phyloP scores from a whole-genome alignment of 2,797 vertebrate species.

The Distichodus sexfasciatus region DNA sequence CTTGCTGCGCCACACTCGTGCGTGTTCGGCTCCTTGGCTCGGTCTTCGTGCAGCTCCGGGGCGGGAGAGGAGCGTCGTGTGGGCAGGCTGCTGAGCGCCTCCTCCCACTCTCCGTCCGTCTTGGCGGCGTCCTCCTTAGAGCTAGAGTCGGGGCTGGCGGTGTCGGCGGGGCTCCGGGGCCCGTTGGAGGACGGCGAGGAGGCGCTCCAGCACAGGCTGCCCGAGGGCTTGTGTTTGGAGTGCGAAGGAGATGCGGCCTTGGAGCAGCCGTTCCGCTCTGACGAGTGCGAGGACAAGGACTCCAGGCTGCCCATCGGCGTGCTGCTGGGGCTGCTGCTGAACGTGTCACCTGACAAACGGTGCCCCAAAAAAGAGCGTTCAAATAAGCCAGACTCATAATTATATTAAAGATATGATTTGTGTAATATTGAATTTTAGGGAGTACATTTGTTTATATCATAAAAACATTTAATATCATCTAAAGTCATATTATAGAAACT shows the following conservation, averaged over 20 bases:
- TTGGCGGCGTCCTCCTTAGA: constrained; percentile 83
- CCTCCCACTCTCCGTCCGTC: constrained; percentile 83
- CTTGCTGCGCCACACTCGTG: constrained; percentile 61
- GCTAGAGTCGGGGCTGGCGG: constrained; percentile 83
- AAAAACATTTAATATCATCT: too few relatives aligned
- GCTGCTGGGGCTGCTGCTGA: constrained; percentile 93
- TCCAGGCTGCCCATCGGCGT: constrained; percentile 96
- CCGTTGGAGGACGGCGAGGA: constrained; percentile 81
- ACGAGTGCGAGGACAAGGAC: constrained; percentile 96
- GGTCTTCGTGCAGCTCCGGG: constrained; percentile 70
- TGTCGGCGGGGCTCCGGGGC: constrained; percentile 78
- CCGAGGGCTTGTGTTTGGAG: constrained; percentile 73
- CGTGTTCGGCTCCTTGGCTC: constrained; percentile 59
- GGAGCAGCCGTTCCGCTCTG: constrained; percentile 86
- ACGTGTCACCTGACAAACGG: constrained; percentile 83
- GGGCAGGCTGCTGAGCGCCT: constrained; percentile 74
- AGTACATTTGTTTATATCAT: too few relatives aligned
- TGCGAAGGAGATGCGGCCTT: constrained; percentile 77
- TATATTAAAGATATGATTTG: too few relatives aligned
- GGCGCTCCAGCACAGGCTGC: constrained; percentile 83
- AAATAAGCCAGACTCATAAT: neutral
- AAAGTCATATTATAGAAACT: too few relatives aligned
- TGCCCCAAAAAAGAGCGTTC: neutral
- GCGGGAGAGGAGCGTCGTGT: constrained; percentile 68
- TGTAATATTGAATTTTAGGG: too few relatives aligned